A percentile compares a stretch with the other conserved stretches of the same genome.
Conservation (phyloP, 2,113 vertebrate species). For the Anguilla japonica region DNA sequence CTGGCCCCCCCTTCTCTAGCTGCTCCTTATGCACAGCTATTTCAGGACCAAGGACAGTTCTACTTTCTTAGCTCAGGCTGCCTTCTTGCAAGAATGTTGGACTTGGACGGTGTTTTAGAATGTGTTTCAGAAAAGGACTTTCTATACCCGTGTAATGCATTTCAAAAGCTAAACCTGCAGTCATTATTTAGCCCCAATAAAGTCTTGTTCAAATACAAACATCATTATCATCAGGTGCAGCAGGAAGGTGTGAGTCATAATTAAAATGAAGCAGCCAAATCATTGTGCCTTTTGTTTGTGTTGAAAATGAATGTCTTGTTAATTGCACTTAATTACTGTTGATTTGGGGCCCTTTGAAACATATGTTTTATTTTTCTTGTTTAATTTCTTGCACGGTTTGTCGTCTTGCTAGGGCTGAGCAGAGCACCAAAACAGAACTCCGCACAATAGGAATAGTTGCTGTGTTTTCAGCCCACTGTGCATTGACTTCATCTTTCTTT, state of each 20-base stretch:
- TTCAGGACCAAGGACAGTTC: conserved; percentile 14
- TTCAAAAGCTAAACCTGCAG: background rate
- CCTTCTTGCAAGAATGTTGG: background rate
- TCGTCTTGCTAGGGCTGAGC: background rate
- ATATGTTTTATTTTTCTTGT: too few species aligned
- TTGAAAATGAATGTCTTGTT: background rate
- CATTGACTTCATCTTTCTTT: background rate
- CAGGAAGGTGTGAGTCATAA: background rate
- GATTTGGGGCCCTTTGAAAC: too few species aligned
- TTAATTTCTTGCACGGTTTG: too few species aligned
- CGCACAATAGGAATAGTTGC: background rate
- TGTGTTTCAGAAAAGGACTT: background rate
- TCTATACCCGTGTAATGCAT: background rate
- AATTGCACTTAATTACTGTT: background rate
- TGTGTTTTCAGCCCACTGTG: background rate
- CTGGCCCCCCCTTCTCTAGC: background rate
- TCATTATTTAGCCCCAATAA: background rate
- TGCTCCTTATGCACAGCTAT: background rate
- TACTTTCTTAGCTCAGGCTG: background rate
- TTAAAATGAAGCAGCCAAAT: background rate
- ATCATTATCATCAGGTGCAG: background rate
- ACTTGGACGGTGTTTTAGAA: background rate
- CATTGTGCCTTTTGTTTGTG: background rate
- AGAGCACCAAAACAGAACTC: background rate
- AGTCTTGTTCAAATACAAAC: too few species aligned